A percentile compares a stretch with the other conserved stretches of the same genome.
These are phyloP conservation scores for Epinotia ramella DNA, from an alignment of 2,888 invertebrate genomes.

Conservation along the genomic window DNA sequence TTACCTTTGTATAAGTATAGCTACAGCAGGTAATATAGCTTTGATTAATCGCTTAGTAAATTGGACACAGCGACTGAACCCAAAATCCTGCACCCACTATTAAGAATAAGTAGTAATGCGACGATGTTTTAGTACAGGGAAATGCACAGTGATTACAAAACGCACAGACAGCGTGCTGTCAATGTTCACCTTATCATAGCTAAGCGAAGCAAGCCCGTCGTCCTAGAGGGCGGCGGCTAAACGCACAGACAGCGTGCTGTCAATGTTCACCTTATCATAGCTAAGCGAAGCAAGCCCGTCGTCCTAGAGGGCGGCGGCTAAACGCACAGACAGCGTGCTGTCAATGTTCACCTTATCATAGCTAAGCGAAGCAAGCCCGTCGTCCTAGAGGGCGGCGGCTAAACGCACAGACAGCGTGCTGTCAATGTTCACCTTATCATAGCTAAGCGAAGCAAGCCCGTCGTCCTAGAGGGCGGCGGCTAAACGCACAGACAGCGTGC, in stretches of 20 bases:
- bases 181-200: constrained; percentile 46
- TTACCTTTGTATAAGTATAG: constrained; percentile 16
- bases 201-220: constrained; percentile 50
- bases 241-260: constrained; percentile 56
- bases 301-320: constrained; percentile 36
- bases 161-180: constrained; percentile 59
- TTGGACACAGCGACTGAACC: constrained; percentile 11
- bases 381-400: constrained; percentile 13
- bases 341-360: constrained; percentile 49
- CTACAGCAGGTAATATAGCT: not conserved
- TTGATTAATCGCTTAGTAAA: constrained; percentile 2
- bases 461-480: constrained; percentile 11
- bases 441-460: constrained; percentile 50
- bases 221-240: constrained; percentile 26
- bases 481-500: constrained; percentile 59
- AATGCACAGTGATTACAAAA: constrained; percentile 60
- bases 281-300: constrained; percentile 50
- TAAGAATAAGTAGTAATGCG: constrained; percentile 55
- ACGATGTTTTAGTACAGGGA: constrained; percentile 67
- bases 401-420: constrained; percentile 59
- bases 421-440: constrained; percentile 50
- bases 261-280: constrained; percentile 48
- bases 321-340: constrained; percentile 59
- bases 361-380: constrained; percentile 50
- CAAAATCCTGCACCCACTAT: constrained; percentile 5